Conservation (phyloP, 1,140 invertebrate genomes). For the Wasmannia auropunctata region DNA sequence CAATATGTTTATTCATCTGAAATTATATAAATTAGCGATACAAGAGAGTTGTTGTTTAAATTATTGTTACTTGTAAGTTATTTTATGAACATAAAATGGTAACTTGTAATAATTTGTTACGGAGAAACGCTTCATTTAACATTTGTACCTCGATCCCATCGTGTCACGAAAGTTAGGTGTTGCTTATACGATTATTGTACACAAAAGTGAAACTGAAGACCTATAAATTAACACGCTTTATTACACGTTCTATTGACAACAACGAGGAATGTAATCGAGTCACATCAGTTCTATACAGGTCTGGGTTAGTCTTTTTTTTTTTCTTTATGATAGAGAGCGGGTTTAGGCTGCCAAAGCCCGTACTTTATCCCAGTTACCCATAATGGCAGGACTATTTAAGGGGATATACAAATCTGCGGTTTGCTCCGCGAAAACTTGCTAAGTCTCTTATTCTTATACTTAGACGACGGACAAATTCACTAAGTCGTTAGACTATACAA, state of each 20-base stretch:
- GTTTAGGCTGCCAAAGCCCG: constrained; percentile 40
- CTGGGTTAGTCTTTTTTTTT: constrained; percentile 66
- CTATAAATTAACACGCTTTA: constrained; percentile 68
- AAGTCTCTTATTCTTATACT: constrained; percentile 53
- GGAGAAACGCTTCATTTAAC: constrained; percentile 59
- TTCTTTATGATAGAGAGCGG: constrained; percentile 53
- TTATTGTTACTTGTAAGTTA: constrained; percentile 66
- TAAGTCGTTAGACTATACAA: constrained; percentile 52
- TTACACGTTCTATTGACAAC: constrained; percentile 63
- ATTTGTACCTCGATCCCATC: constrained; percentile 55
- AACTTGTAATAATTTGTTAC: constrained; percentile 65
- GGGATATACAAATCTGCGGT: constrained; percentile 60
- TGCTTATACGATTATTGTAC: not conserved
- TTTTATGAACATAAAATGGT: constrained; percentile 60
- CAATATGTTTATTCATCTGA: constrained; percentile 55
- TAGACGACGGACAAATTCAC: constrained; percentile 45
- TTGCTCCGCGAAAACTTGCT: constrained; percentile 46
- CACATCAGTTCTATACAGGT: constrained; percentile 69
- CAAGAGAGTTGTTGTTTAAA: constrained; percentile 44
- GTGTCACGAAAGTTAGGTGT: constrained; percentile 42
- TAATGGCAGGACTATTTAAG: constrained; percentile 72
- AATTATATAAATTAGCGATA: constrained; percentile 46
- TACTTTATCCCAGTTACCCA: constrained; percentile 63
- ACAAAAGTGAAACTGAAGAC: constrained; percentile 30
- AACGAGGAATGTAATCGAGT: constrained; percentile 70